Evolutionary conservation across 1,140 invertebrate genomes (phyloP).

Genomic region (Caenorhabditis briggsae): DNA sequence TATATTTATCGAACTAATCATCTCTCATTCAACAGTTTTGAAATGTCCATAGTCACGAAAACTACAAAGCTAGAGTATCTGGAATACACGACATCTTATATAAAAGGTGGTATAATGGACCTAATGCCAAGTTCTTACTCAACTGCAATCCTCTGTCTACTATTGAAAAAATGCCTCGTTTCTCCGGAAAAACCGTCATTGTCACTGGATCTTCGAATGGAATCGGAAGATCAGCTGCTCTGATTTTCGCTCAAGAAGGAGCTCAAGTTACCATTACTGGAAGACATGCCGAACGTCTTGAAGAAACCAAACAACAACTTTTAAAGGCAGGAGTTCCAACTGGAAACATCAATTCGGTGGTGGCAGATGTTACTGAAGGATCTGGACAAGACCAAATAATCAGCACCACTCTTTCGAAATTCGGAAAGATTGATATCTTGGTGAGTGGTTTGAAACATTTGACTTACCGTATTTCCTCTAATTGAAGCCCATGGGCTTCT

Average conservation of each 20-base stretch:
- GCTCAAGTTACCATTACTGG: constrained; percentile 30
- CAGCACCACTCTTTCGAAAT: constrained; percentile 67
- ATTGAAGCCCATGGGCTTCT: too few relatives aligned
- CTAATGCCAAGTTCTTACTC: neutral
- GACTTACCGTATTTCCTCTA: too few relatives aligned
- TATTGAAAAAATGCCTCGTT: neutral
- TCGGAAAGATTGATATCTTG: constrained; percentile 69
- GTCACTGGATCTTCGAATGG: constrained; percentile 11
- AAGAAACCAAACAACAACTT: constrained; percentile 21
- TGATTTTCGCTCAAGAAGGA: neutral
- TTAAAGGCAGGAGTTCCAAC: constrained; percentile 6
- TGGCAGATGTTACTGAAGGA: constrained; percentile 65
- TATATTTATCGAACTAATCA: neutral
- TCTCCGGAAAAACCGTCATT: constrained; percentile 9
- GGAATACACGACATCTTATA: neutral
- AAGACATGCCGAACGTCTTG: constrained; percentile 19
- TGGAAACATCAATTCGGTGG: constrained; percentile 45
- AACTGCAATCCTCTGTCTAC: neutral
- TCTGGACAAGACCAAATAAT: constrained; percentile 61
- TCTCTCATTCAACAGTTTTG: neutral
- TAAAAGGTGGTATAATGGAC: neutral
- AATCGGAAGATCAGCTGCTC: constrained; percentile 2
- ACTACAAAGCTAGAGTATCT: neutral
- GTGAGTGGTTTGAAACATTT: constrained; percentile 36
- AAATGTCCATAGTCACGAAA: neutral